A percentile compares a stretch with the other conserved stretches of the same genome.
Conservation (phyloP, 2,888 invertebrate genomes). For the Trachelus stipa region DNA sequence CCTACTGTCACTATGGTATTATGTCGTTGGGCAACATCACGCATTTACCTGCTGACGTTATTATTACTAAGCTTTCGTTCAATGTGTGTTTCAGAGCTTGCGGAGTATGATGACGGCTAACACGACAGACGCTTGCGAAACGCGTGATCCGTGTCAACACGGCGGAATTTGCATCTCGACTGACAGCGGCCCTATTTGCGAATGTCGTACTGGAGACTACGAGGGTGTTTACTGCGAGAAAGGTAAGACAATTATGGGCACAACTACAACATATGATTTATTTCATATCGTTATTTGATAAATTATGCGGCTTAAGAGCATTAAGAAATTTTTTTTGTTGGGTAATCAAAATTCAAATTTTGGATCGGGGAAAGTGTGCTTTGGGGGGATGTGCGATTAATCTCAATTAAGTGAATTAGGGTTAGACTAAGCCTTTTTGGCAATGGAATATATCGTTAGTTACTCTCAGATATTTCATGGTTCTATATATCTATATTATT, state of each 20-base stretch:
- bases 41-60: background rate
- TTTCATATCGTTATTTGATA: background rate
- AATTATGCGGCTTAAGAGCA: no score
- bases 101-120: conserved; percentile 69
- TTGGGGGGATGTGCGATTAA: background rate
- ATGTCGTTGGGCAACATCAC: background rate
- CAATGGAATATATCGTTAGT: background rate
- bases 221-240: conserved; percentile 95
- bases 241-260: conserved; percentile 72
- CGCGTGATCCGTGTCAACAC: conserved; percentile 92
- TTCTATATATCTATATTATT: background rate
- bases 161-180: conserved; percentile 96
- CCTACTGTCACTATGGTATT: background rate
- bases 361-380: background rate
- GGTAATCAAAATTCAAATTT: background rate
- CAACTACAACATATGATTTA: background rate
- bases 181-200: conserved; percentile 94
- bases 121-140: conserved; percentile 86
- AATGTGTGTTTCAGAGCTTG: conserved; percentile 63
- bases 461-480: background rate
- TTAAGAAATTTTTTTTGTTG: no score
- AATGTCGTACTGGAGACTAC: conserved; percentile 92
- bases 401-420: conserved; percentile 1
- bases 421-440: background rate
- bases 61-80: background rate